These are phyloP conservation scores for Junonia oenone DNA, from an alignment of 2,888 invertebrate genomes.

Conservation along the genomic window DNA sequence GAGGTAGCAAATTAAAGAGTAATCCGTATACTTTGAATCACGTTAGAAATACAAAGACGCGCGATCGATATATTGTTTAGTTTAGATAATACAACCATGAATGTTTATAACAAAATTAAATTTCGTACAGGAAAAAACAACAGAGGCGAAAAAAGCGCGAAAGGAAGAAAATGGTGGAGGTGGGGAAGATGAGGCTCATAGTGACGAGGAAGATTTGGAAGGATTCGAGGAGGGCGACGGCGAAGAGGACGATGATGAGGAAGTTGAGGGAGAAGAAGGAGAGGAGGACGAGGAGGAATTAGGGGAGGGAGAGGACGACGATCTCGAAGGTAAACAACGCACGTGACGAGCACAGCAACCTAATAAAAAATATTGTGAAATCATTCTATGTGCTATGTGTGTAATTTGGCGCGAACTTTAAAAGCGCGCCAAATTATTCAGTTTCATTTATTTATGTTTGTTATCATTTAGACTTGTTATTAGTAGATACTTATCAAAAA, in stretches of 20 bases:
- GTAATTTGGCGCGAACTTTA: neutral
- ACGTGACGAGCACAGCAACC: neutral
- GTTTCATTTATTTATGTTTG: neutral
- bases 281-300: slow-evolving; percentile 82
- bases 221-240: slow-evolving; percentile 81
- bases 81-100: neutral
- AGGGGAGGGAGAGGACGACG: slow-evolving; percentile 82
- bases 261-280: slow-evolving; percentile 81
- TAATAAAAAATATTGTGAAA: neutral
- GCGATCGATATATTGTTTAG: neutral
- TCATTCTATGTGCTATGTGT: neutral
- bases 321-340: slow-evolving; percentile 76
- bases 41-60: too few relatives aligned
- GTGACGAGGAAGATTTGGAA: slow-evolving; percentile 84
- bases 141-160: slow-evolving; percentile 88
- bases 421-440: neutral
- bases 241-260: slow-evolving; percentile 82
- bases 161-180: slow-evolving; percentile 89
- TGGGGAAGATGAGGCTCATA: slow-evolving; percentile 78
- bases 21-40: neutral
- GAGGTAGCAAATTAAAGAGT: neutral
- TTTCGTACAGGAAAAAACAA: slow-evolving; percentile 82
- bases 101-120: neutral
- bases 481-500: too few relatives aligned
- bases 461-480: neutral